Conservation (phyloP, 2,888 invertebrate species). For the Rhopalosiphum nymphaeae region DNA sequence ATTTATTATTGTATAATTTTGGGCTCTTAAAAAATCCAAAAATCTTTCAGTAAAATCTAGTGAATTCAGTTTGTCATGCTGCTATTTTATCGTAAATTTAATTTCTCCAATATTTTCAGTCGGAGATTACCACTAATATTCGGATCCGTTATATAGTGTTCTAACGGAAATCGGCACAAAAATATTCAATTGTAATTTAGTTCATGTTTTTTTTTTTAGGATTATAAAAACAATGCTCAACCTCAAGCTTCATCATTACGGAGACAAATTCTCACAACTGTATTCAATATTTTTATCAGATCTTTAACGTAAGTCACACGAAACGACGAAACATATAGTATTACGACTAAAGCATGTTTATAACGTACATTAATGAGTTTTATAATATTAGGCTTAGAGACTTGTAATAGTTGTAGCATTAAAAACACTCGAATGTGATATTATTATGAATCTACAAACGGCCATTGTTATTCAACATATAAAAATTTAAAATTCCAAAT, state of each 20-base stretch:
- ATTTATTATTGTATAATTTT: not conserved
- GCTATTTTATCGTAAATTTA: not conserved
- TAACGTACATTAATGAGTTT: no score
- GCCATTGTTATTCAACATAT: not conserved
- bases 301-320: not conserved
- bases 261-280: not conserved
- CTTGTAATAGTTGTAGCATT: no score
- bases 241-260: not conserved
- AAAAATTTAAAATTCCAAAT: not conserved
- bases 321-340: not conserved
- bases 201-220: not conserved
- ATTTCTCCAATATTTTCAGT: not conserved
- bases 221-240: not conserved
- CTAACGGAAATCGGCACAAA: not conserved
- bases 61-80: not conserved
- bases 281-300: not conserved
- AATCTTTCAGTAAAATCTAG: not conserved
- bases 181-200: not conserved
- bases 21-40: not conserved
- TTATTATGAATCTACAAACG: no score
- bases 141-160: not conserved
- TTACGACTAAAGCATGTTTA: not conserved
- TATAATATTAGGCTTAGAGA: no score
- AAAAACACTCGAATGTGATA: no score
- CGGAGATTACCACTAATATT: not conserved